Percentiles rank a stretch among this genome's conserved stretches.
Evolutionary conservation across 2,113 vertebrate species (phyloP).

Genomic region (Melanostigma gelatinosum): DNA sequence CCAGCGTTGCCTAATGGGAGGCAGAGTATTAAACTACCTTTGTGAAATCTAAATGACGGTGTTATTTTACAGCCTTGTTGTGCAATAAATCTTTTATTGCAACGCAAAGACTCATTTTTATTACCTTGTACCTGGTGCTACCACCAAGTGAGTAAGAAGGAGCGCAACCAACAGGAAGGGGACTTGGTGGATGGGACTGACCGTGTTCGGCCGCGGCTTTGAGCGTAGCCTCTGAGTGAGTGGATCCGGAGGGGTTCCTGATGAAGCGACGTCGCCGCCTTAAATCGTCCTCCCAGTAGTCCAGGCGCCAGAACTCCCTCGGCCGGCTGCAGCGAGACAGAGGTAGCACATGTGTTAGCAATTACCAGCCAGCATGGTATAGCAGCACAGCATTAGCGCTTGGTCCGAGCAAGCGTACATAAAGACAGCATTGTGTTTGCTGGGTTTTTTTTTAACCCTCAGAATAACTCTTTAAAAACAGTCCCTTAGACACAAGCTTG

Average conservation of each 20-base stretch:
- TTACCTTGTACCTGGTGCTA: conserved; percentile 82
- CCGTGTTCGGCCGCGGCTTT: conserved; percentile 93
- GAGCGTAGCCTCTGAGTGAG: conserved; percentile 96
- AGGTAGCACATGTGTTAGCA: conserved; percentile 98
- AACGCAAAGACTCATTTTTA: conserved; percentile 78
- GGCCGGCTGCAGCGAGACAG: conserved; percentile 95
- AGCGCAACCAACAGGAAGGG: conserved; percentile 3
- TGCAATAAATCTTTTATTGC: conserved; percentile 81
- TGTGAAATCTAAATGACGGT: conserved; percentile 63
- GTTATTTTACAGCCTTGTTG: conserved; percentile 65
- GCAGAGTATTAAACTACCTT: conserved; percentile 62
- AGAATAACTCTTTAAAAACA: conserved; percentile 52
- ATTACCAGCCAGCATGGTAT: conserved; percentile 97
- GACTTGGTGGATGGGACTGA: conserved; percentile 81
- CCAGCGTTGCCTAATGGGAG: conserved; percentile 45
- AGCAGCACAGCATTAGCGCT: conserved; percentile 79
- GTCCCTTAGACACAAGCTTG: conserved; percentile 36
- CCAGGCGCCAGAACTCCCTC: conserved; percentile 99
- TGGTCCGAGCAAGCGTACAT: conserved; percentile 77
- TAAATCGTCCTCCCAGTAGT: conserved; percentile 99
- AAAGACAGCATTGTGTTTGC: conserved; percentile 94
- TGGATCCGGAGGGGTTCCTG: conserved; percentile 96
- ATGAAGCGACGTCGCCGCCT: conserved; percentile 97
- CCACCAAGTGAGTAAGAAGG: conserved; percentile 44
- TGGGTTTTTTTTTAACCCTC: conserved; percentile 44